Evolutionary conservation across 2,797 vertebrate genomes (phyloP), one percentile per base, ranked within the genome.

Genomic region (Eospalax fontanierii): DNA sequence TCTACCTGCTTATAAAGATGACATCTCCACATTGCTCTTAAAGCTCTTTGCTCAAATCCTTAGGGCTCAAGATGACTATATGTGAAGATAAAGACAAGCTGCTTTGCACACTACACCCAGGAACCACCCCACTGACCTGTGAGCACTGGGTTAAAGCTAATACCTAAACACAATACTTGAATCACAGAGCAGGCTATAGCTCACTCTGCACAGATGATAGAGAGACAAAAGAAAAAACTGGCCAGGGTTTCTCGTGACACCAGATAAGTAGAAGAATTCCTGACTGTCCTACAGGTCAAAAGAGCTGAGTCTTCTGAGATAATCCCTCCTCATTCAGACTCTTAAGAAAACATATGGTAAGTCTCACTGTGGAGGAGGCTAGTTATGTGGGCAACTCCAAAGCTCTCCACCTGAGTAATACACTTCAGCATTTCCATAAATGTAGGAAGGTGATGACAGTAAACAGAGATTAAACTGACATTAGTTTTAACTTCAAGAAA

Each of bases 11-110:
- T 90, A 26, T 84, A 68, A 89, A 84, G 24, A 93, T 28, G 74
- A 54, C 71, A 50, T 74, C n/a, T 91, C 30, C n/a, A 83, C 38
- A 63, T 43, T 78, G 78, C 26, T 91, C 73, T 93, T 93, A 87
- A 83, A 92, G 63, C 83, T 33, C 35, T 89, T 93, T 89, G 89
- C 89, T 95, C 91, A 93, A 73, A 93, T 63, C 21, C 59, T 46
- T 76, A 80, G 74, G 76, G 71, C 43, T 57, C 65, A 89, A 93
- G 40, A 66, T 79, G 68, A 96, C 63, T 91, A 26, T 65, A 71
- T 1, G 75, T 68, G 43, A 85, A 92, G 63, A 73, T 54, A 92
- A 96, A 83, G 24, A 91, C 74, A 87, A 84, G 33, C 0, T 93
- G 38, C 50, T 90, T 95, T 38, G 74, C 76, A 89, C 19, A 57